A percentile compares a stretch with the other conserved stretches of the same genome.
These are phyloP conservation scores for Molossus alvarezi DNA, from an alignment of 2,797 vertebrate species.

Conservation along the genomic window DNA sequence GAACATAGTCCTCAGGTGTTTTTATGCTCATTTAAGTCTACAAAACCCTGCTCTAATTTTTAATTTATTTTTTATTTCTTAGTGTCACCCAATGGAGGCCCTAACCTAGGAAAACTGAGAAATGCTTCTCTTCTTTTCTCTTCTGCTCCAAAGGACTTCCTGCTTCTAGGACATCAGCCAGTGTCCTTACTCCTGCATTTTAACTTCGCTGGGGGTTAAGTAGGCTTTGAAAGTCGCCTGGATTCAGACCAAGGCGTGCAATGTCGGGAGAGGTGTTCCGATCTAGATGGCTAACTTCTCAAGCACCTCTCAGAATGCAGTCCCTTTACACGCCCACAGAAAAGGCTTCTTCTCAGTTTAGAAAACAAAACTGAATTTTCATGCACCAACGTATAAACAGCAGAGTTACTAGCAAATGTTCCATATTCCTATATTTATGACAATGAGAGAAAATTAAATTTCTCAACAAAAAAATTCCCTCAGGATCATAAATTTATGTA, in stretches of 20 bases:
- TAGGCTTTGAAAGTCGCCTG: background rate
- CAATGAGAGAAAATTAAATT: constrained; percentile 34
- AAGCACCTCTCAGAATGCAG: background rate
- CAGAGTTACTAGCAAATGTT: constrained; percentile 28
- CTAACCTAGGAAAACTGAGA: background rate
- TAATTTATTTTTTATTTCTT: background rate
- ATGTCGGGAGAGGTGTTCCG: constrained; percentile 1
- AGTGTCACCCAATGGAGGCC: background rate
- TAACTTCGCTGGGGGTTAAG: constrained; percentile 16
- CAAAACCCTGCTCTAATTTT: background rate
- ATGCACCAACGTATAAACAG: constrained; percentile 2
- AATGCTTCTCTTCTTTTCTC: background rate
- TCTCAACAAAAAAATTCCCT: constrained; percentile 29
- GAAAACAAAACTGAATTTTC: constrained; percentile 67
- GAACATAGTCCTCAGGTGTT: background rate
- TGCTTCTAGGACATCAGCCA: background rate
- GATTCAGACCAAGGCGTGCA: background rate
- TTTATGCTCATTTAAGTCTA: background rate
- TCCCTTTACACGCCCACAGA: background rate
- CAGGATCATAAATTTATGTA: background rate
- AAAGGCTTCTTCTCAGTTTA: constrained; percentile 38
- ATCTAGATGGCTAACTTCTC: constrained; percentile 2
- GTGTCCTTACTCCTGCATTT: background rate
- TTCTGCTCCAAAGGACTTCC: background rate
- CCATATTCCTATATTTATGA: constrained; percentile 1